phyloP scores from a whole-genome alignment of 1,140 invertebrate genomes.

The Calliphora vicina region DNA sequence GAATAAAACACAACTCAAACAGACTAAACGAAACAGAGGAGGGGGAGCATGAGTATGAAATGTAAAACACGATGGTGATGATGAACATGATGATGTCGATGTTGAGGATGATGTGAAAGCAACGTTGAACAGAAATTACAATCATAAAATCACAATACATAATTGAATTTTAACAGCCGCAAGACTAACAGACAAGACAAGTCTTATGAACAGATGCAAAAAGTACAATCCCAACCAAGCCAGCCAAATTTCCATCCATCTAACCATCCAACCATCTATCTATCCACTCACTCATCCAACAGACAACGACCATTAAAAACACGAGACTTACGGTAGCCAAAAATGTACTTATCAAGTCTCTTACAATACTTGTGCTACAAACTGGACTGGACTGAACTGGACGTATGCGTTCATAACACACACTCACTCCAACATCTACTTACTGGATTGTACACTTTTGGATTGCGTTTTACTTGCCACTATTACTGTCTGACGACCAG shows the following conservation, averaged over 20 bases:
- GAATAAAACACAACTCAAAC: neutral
- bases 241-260: neutral
- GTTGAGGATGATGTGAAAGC: neutral
- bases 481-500: neutral
- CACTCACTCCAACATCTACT: neutral
- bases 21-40: neutral
- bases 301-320: conserved; percentile 4
- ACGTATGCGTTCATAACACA: neutral
- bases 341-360: conserved; percentile 1
- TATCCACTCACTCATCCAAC: neutral
- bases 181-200: neutral
- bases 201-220: neutral
- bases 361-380: neutral
- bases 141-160: conserved; percentile 8
- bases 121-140: neutral
- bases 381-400: neutral
- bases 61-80: neutral
- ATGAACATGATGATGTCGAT: neutral
- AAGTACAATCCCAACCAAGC: neutral
- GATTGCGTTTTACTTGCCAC: neutral
- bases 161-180: conserved; percentile 9
- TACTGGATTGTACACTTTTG: neutral
- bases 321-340: conserved; percentile 12
- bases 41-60: too few relatives aligned
- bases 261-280: neutral